phyloP scores from a whole-genome alignment of 2,113 vertebrate genomes.

The Athene cunicularia region DNA sequence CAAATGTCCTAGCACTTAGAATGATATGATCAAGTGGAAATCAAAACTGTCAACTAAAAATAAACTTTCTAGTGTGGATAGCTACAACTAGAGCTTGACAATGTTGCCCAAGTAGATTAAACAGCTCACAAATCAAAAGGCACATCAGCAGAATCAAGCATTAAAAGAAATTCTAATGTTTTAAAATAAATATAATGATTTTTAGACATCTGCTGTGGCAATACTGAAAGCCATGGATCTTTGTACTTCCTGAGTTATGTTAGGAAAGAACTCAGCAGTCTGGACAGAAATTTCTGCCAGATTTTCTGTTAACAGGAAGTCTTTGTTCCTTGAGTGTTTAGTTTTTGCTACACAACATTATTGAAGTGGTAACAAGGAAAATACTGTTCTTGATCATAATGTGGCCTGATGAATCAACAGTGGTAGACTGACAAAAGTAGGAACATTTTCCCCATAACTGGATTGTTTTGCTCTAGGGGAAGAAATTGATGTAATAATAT shows the following conservation, averaged over 20 bases:
- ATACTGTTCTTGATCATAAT: background rate
- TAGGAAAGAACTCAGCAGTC: slow-evolving; percentile 11
- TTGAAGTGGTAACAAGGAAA: background rate
- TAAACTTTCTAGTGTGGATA: background rate
- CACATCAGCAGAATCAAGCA: background rate
- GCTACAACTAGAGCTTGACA: background rate
- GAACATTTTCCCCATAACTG: background rate
- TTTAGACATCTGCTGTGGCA: slow-evolving; percentile 14
- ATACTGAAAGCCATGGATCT: slow-evolving; percentile 6
- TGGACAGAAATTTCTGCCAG: slow-evolving; percentile 38
- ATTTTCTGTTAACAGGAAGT: background rate
- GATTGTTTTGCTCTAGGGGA: background rate
- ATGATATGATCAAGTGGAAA: background rate
- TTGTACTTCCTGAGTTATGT: background rate
- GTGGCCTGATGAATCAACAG: background rate
- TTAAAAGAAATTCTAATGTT: slow-evolving; percentile 16
- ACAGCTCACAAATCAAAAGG: background rate
- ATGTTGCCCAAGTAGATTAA: background rate
- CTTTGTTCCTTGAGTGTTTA: background rate
- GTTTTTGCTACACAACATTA: background rate
- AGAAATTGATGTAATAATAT: background rate
- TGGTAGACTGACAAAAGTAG: background rate
- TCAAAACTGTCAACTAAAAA: background rate
- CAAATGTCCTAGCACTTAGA: background rate
- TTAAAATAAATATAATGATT: slow-evolving; percentile 12